A percentile compares a stretch with the other conserved stretches of the same genome.
phyloP scores from a whole-genome alignment of 2,797 vertebrate genomes.

The Pagetopsis macropterus region DNA sequence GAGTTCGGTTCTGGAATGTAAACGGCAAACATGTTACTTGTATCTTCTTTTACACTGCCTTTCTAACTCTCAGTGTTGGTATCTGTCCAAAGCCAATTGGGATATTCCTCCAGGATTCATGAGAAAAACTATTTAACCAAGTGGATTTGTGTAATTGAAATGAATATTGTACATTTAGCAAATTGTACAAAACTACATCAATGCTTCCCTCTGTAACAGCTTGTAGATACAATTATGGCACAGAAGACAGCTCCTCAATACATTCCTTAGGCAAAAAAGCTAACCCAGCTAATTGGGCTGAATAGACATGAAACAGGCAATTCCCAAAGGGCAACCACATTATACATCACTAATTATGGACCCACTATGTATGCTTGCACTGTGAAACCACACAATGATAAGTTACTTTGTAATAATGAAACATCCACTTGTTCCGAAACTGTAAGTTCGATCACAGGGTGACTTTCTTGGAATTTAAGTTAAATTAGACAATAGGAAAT shows the following conservation, averaged over 20 bases:
- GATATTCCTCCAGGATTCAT: conserved; percentile 4
- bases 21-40: conserved; percentile 20
- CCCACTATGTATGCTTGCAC: conserved; percentile 18
- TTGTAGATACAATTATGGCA: conserved; percentile 57
- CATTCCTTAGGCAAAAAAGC: conserved; percentile 50
- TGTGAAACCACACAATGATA: conserved; percentile 16
- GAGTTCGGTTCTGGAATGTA: conserved; percentile 13
- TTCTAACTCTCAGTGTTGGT: background rate
- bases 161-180: conserved; percentile 42
- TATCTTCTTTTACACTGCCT: background rate
- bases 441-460: conserved; percentile 1
- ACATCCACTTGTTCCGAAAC: background rate
- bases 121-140: conserved; percentile 27
- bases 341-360: conserved; percentile 56
- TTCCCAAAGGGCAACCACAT: conserved; percentile 51
- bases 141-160: conserved; percentile 43
- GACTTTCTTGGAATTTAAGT: background rate
- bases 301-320: conserved; percentile 45
- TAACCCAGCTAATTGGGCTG: conserved; percentile 59
- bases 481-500: background rate
- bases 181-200: conserved; percentile 49
- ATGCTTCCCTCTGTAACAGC: conserved; percentile 36
- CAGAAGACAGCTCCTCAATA: conserved; percentile 52
- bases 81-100: background rate
- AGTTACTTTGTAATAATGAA: conserved; percentile 16